Conservation (phyloP, 2,797 vertebrate species). For the Streptopelia turtur region DNA sequence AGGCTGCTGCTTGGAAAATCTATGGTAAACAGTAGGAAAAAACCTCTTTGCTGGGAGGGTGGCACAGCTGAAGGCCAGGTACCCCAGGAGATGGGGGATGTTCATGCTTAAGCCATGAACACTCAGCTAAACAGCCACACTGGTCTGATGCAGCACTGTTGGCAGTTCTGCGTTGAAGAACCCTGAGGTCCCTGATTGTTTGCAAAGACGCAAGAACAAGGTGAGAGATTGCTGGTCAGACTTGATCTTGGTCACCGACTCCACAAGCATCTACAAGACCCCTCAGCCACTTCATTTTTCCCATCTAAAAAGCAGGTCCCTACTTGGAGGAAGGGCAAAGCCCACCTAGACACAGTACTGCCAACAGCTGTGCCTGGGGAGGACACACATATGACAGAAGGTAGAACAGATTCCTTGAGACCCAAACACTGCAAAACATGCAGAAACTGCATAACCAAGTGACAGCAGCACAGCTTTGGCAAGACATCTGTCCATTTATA, state of each 20-base stretch:
- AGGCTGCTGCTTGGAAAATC: not conserved
- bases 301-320: not conserved
- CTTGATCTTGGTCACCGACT: not conserved
- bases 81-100: not conserved
- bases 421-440: not conserved
- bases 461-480: slow-evolving; percentile 21
- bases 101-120: not conserved
- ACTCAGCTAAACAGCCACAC: not conserved
- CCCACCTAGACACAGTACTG: not conserved
- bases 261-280: not conserved
- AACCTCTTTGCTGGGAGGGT: not conserved
- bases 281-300: not conserved
- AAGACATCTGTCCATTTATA: slow-evolving; percentile 61
- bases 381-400: not conserved
- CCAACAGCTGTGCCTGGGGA: not conserved
- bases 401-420: not conserved
- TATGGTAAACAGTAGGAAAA: not conserved
- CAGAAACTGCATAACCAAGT: slow-evolving; percentile 1
- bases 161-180: not conserved
- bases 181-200: not conserved
- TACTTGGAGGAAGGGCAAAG: not conserved
- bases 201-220: not conserved
- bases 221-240: not conserved
- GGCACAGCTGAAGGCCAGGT: not conserved
- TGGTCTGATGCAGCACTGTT: fast-evolving